Evolutionary conservation across 2,888 invertebrate genomes (phyloP).

Genomic region (Lithophane socia): DNA sequence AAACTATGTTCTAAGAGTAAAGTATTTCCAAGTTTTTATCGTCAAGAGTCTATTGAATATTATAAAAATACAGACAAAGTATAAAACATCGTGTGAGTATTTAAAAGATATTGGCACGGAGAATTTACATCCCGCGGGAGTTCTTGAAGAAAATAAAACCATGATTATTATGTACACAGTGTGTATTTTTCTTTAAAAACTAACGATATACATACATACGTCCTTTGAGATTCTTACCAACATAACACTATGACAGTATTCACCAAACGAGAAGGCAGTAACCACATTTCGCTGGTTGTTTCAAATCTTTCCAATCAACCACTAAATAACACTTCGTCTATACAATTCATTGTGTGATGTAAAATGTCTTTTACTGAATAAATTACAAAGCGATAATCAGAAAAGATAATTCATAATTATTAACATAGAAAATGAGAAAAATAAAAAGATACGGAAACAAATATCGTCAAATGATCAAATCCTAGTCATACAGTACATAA

Average conservation of each 20-base stretch:
- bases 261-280: background rate
- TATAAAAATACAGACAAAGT: background rate
- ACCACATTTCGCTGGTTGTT: background rate
- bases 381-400: constrained; percentile 6
- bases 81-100: background rate
- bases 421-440: constrained; percentile 31
- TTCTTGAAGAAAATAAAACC: constrained; percentile 42
- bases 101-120: constrained; percentile 14
- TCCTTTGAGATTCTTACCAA: constrained; percentile 54
- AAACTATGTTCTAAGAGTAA: too few relatives aligned
- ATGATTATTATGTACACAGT: constrained; percentile 38
- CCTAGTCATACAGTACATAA: constrained; percentile 6
- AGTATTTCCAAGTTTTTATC: constrained; percentile 3
- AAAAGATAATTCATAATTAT: constrained; percentile 16
- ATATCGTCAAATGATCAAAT: constrained; percentile 15
- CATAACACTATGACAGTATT: background rate
- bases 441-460: background rate
- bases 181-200: constrained; percentile 49
- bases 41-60: background rate
- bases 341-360: constrained; percentile 22
- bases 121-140: constrained; percentile 15
- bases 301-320: background rate
- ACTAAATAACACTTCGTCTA: constrained; percentile 17
- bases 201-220: constrained; percentile 44
- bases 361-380: constrained; percentile 13